phyloP scores from a whole-genome alignment of 2,888 invertebrate species.

The Plutella xylostella region DNA sequence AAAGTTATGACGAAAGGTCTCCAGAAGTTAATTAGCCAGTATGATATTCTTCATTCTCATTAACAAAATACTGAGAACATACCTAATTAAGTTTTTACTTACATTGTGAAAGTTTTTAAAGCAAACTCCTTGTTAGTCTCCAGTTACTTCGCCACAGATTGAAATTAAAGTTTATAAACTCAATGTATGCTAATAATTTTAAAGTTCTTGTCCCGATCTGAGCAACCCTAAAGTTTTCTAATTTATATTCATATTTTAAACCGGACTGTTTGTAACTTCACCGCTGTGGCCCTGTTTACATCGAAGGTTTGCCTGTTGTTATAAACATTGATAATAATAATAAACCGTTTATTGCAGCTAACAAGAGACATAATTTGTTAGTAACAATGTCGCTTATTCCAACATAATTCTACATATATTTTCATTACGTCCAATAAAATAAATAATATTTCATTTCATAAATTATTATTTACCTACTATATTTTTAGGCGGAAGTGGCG shows the following conservation, averaged over 20 bases:
- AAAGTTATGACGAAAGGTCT: not conserved
- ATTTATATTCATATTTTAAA: conserved; percentile 66
- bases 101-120: no score
- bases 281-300: conserved; percentile 40
- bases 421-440: no score
- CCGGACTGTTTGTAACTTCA: conserved; percentile 41
- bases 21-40: not conserved
- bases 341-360: no score
- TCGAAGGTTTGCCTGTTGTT: conserved; percentile 33
- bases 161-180: not conserved
- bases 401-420: no score
- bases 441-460: no score
- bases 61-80: not conserved
- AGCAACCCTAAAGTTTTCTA: conserved; percentile 55
- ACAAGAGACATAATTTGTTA: no score
- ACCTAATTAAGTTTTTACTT: not conserved
- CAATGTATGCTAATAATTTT: conserved; percentile 30
- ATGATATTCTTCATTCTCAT: not conserved
- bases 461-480: no score
- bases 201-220: conserved; percentile 45
- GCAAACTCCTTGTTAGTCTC: no score
- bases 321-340: not conserved
- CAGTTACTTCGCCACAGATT: no score
- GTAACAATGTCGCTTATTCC: no score
- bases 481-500: no score